Base-by-base conservation (phyloP, 2,113 vertebrate genomes). In the Poeciliopsis occidentalis region DNA sequence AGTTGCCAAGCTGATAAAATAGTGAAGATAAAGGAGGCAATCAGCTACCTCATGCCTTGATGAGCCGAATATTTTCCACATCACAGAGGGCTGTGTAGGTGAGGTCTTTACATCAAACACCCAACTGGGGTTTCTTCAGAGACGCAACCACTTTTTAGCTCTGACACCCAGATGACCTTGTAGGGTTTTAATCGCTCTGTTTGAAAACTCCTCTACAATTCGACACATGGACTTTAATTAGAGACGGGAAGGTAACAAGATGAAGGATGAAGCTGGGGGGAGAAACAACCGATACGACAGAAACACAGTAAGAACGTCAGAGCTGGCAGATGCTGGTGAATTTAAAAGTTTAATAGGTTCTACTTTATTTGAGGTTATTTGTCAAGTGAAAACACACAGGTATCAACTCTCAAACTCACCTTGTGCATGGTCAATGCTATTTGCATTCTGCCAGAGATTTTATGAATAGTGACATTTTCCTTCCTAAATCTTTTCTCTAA, bases 1-100 rank as follows among this genome's bases (percentile, higher is more conserved):
- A 82, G 80, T 78, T 82, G 80, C 82, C 71, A 69, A 64, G 74
- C 84, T 83, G 80, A 89, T 88, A 81, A 77, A 89, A 90, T 81
- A 70, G 64, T 83, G 73, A 31, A 68, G 84, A 88, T 81, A 75
- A 85, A 80, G 60, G 67, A 81, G 78, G 79, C 79, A 79, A 88
- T 90, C 83, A 91, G 75, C 44, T 61, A 79, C 60, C 82, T 82
- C 65, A 67, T 60, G 64, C 68, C 82, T 79, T 81, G 70, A 80
- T 84, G 75, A 81, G 80, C 63, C 71, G 65, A 67, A 66, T 67
- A 73, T 79, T 76, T 83, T 72, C 37, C 34, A 67, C 41, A 71
- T 74, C 65, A 30, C 70, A 69, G 75, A 41, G 67, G 67, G 67
- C 12, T 31, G 79, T 62, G 78, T 64, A 75, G 66, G 60, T 72